A percentile compares a stretch with the other conserved stretches of the same genome.
These are phyloP conservation scores for Eueides isabella DNA, from an alignment of 1,140 invertebrate genomes.

Conservation along the genomic window DNA sequence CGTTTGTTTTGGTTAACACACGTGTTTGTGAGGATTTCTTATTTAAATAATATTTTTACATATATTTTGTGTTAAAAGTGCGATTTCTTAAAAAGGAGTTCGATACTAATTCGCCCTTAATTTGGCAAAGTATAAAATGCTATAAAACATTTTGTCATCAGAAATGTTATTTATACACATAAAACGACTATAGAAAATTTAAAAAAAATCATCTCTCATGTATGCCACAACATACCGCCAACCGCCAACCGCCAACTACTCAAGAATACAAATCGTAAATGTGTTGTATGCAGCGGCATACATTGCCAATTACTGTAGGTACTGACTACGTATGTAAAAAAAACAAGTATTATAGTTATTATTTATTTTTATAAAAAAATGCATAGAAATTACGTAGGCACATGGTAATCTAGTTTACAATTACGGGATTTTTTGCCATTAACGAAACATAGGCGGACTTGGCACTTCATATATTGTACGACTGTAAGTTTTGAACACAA, in stretches of 20 bases:
- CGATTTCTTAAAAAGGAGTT: no score
- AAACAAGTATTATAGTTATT: constrained; percentile 3
- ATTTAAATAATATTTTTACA: no score
- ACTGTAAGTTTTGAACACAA: no score
- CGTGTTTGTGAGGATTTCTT: no score
- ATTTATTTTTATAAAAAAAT: constrained; percentile 11
- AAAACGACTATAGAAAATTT: constrained; percentile 25
- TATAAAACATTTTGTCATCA: constrained; percentile 17
- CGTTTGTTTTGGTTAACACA: no score
- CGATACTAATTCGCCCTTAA: no score
- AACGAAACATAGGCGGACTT: constrained; percentile 16
- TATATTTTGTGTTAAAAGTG: no score
- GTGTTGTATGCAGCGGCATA: no score
- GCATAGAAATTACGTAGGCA: background rate
- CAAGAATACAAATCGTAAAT: constrained; percentile 25
- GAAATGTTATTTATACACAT: constrained; percentile 18
- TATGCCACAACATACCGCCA: constrained; percentile 26
- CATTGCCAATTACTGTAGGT: background rate
- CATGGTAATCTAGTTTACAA: constrained; percentile 14
- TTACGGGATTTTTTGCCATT: background rate
- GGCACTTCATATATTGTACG: background rate
- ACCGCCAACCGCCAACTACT: constrained; percentile 26
- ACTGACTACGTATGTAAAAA: constrained; percentile 16
- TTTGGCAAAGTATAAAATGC: constrained; percentile 3
- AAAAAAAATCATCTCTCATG: constrained; percentile 24